phyloP scores from a whole-genome alignment of 2,113 vertebrate genomes.

The Trichomycterus rosablanca region DNA sequence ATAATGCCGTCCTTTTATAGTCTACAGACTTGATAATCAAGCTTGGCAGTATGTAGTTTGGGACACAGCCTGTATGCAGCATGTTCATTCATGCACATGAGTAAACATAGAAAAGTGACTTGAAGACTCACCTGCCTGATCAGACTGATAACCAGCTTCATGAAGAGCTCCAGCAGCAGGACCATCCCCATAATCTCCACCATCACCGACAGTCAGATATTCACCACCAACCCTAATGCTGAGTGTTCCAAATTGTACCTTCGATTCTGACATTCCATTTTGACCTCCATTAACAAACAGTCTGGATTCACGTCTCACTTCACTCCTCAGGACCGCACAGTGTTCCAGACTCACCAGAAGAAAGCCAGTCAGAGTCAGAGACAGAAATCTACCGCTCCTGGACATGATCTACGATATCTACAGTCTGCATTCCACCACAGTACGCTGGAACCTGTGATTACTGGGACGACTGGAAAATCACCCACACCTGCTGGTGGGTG shows the following conservation, averaged over 20 bases:
- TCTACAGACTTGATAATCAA: too few species aligned
- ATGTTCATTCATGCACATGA: too few species aligned
- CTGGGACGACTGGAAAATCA: too few species aligned
- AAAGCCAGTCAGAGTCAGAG: background rate
- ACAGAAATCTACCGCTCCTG: background rate
- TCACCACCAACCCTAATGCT: conserved; percentile 37
- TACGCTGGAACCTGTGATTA: too few species aligned
- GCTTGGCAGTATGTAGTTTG: background rate
- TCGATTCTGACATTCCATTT: background rate
- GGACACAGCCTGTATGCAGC: too few species aligned
- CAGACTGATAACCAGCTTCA: conserved; percentile 8
- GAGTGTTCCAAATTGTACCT: conserved; percentile 45
- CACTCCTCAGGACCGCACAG: background rate
- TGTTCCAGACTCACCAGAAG: background rate
- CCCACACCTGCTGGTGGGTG: too few species aligned
- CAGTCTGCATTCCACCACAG: too few species aligned
- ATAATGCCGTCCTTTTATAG: too few species aligned
- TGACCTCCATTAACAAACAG: background rate
- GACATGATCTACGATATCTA: too few species aligned
- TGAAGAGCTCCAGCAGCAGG: background rate
- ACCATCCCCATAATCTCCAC: too few species aligned
- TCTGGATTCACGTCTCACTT: background rate
- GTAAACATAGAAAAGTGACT: background rate
- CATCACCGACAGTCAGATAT: background rate
- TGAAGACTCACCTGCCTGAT: conserved; percentile 5